Percentiles rank a stretch among this genome's conserved stretches.
Evolutionary conservation across 2,888 invertebrate species (phyloP).

Genomic region (Caenorhabditis afra): DNA sequence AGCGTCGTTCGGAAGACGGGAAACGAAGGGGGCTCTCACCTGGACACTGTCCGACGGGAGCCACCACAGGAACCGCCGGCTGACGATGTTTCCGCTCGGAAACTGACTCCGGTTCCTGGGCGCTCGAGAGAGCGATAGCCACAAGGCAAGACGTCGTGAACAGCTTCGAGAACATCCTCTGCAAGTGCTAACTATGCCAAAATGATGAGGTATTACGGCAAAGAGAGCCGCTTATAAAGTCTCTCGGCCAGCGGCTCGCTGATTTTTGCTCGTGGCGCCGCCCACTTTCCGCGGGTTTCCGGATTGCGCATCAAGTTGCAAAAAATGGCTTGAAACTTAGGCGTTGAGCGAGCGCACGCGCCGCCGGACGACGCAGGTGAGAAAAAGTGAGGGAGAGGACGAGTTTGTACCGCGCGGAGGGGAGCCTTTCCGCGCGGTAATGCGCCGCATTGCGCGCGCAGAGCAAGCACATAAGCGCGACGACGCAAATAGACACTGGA

Average conservation of each 20-base stretch:
- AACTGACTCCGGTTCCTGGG: slow-evolving; percentile 42
- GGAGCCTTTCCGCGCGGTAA: slow-evolving; percentile 28
- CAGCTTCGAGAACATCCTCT: slow-evolving; percentile 47
- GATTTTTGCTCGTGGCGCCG: slow-evolving; percentile 45
- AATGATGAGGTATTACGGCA: slow-evolving; percentile 4
- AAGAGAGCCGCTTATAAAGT: slow-evolving; percentile 3
- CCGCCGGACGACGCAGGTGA: slow-evolving; percentile 39
- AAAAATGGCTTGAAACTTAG: slow-evolving; percentile 55
- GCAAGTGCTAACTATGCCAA: slow-evolving; percentile 2
- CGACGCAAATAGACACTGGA: slow-evolving; percentile 48
- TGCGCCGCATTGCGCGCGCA: slow-evolving; percentile 14
- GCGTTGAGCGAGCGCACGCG: slow-evolving; percentile 1
- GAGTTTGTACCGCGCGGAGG: slow-evolving; percentile 41
- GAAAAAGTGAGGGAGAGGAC: slow-evolving; percentile 50
- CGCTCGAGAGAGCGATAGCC: slow-evolving; percentile 42
- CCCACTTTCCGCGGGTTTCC: slow-evolving; percentile 12
- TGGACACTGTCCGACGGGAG: slow-evolving; percentile 76
- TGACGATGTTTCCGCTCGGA: slow-evolving; percentile 71
- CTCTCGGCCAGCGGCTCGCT: slow-evolving; percentile 14
- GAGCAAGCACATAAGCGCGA: slow-evolving; percentile 16
- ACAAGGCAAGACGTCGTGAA: slow-evolving; percentile 47
- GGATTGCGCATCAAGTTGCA: slow-evolving; percentile 43
- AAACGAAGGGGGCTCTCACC: slow-evolving; percentile 32
- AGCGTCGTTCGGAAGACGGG: not conserved
- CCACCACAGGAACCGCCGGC: slow-evolving; percentile 68